phyloP scores from a whole-genome alignment of 2,888 invertebrate species.

The Oxyscelio sp. region DNA sequence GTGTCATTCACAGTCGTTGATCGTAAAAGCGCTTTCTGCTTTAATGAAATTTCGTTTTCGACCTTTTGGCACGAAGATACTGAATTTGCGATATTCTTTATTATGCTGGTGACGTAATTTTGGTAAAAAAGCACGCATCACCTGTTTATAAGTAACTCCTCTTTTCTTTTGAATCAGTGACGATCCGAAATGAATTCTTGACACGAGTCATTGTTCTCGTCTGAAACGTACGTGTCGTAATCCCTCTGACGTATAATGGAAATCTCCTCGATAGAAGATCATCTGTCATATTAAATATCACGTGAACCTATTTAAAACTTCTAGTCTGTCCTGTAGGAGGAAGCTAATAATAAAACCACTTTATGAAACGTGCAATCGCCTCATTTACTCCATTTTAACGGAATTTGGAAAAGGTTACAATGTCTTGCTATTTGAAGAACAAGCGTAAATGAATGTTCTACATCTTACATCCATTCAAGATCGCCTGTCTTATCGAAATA shows the following conservation, averaged over 20 bases:
- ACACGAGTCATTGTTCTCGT: constrained; percentile 4
- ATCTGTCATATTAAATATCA: constrained; percentile 26
- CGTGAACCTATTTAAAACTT: background rate
- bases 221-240: background rate
- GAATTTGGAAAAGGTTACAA: background rate
- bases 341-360: background rate
- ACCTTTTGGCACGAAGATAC: constrained; percentile 23
- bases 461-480: background rate
- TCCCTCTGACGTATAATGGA: background rate
- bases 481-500: constrained; percentile 1
- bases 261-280: constrained; percentile 8
- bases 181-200: constrained; percentile 15
- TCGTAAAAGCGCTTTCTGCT: too few relatives aligned
- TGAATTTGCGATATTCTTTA: constrained; percentile 31
- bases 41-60: too few relatives aligned
- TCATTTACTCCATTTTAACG: background rate
- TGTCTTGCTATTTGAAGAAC: background rate
- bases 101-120: constrained; percentile 29
- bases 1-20: too few relatives aligned
- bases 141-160: constrained; percentile 26
- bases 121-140: constrained; percentile 20
- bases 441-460: background rate
- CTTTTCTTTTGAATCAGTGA: background rate
- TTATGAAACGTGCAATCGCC: background rate
- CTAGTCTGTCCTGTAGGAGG: background rate